phyloP scores from a whole-genome alignment of 2,888 invertebrate genomes.

The Bombyx huttoni region DNA sequence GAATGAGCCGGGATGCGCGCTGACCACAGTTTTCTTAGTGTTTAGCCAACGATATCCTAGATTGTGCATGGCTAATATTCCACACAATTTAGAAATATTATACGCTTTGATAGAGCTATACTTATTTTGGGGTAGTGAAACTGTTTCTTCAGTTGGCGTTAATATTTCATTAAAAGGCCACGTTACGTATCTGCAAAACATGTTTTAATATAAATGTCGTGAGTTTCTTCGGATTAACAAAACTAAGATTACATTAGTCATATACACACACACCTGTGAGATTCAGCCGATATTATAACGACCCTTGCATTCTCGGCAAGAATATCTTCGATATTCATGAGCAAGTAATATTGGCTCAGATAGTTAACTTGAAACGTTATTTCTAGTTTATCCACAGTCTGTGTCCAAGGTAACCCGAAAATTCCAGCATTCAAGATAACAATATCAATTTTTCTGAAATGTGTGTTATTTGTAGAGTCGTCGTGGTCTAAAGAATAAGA shows the following conservation, averaged over 20 bases:
- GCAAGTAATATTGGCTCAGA: constrained; percentile 84
- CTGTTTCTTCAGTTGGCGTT: constrained; percentile 61
- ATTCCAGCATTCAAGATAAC: constrained; percentile 87
- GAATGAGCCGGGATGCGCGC: constrained; percentile 92
- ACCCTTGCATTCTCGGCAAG: constrained; percentile 80
- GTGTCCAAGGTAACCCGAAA: constrained; percentile 79
- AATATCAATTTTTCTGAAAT: constrained; percentile 77
- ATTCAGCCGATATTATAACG: constrained; percentile 89
- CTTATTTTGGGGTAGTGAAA: constrained; percentile 79
- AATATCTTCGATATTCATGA: constrained; percentile 78
- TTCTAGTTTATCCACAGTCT: constrained; percentile 84
- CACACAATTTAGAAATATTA: constrained; percentile 91
- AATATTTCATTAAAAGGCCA: constrained; percentile 32
- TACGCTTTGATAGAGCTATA: constrained; percentile 90
- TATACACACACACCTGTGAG: constrained; percentile 77
- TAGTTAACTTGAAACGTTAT: constrained; percentile 90
- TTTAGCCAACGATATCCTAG: constrained; percentile 79
- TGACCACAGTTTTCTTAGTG: constrained; percentile 80
- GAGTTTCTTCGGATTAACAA: background rate
- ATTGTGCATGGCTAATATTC: constrained; percentile 75
- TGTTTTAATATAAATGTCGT: too few relatives aligned
- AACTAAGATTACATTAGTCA: background rate
- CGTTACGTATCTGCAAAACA: constrained; percentile 32
- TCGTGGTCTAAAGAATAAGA: too few relatives aligned
- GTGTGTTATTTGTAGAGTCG: background rate